Conservation (phyloP, 2,113 vertebrate species). For the Piprites chloris region DNA sequence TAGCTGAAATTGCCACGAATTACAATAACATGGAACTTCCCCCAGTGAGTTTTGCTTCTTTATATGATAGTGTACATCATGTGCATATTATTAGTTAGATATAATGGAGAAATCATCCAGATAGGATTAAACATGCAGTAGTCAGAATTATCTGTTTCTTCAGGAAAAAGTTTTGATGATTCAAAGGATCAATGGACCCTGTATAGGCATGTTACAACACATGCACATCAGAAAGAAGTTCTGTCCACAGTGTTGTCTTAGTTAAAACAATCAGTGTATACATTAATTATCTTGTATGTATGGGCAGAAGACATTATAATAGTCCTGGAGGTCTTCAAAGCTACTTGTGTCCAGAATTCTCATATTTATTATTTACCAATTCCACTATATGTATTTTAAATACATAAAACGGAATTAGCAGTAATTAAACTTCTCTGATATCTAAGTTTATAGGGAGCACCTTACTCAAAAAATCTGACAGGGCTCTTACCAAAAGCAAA, state of each 20-base stretch:
- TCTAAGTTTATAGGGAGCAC: neutral
- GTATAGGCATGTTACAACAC: neutral
- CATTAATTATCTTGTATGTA: neutral
- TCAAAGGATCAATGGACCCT: neutral
- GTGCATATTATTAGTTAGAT: neutral
- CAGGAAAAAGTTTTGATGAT: neutral
- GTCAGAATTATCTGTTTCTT: neutral
- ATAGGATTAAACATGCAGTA: neutral
- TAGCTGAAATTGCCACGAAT: neutral
- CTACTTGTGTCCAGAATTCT: neutral
- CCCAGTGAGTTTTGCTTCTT: neutral
- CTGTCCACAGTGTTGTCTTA: neutral
- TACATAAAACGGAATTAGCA: neutral
- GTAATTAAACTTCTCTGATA: neutral
- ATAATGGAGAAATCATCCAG: neutral
- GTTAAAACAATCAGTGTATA: neutral
- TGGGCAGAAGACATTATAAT: neutral
- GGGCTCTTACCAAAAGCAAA: neutral
- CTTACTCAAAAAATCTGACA: neutral
- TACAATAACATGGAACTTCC: rapidly evolving
- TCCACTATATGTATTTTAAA: neutral
- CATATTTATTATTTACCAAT: neutral
- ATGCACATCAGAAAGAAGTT: neutral
- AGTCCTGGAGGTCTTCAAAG: neutral
- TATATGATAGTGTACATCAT: neutral